Base-by-base conservation (phyloP, 2,113 vertebrate genomes). In the Semnornis frantzii region DNA sequence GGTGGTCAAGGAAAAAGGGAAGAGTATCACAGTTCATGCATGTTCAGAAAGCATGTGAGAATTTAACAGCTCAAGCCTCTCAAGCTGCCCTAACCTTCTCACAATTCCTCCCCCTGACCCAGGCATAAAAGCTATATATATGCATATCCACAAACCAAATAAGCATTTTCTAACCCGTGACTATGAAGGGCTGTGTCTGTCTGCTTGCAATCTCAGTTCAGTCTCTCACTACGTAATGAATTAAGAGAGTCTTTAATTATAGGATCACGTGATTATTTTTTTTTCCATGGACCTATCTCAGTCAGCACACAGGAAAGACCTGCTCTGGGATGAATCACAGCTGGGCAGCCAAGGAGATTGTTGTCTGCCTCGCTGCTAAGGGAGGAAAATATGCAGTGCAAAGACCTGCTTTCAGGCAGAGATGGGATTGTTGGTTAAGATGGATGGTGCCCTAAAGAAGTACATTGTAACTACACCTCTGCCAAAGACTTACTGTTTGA, bases 271-370 rank as follows among this genome's bases (percentile, higher is more conserved):
- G 96, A 19, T 85, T 16, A 64, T 87, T 85, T 14, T 69, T 87
- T 95, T 85, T 96, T 95, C 94, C 93, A 82, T 15, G 82, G 90
- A 93, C 85, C 93, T 86, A 44, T 86, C 83, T 65, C 69, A 90
- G 85, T 5, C 82, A 81, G 93, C 93, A 90, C 96, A 96, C 96
- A 94, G 92, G 96, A 93, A 90, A 96, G 96, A 96, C 95, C 93
- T 95, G 96, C 96, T 96, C 93, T 15, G 6, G 89, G 4, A 44
- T 96, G 96, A 96, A 92, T 96, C 96, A 96, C 44, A 10, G 92
- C 88, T 34, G 83, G 88, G 92, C 88, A 94, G 92, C 83, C 60
- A 18, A 44, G 80, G n/a, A 93, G 93, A 25, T 33, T 42, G 62
- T 11, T 92, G 95, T 84, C 83, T 94, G 92, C 83, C 82, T 31